These are phyloP conservation scores for Neuroterus valhalla DNA, from an alignment of 1,140 invertebrate genomes.

Conservation along the genomic window DNA sequence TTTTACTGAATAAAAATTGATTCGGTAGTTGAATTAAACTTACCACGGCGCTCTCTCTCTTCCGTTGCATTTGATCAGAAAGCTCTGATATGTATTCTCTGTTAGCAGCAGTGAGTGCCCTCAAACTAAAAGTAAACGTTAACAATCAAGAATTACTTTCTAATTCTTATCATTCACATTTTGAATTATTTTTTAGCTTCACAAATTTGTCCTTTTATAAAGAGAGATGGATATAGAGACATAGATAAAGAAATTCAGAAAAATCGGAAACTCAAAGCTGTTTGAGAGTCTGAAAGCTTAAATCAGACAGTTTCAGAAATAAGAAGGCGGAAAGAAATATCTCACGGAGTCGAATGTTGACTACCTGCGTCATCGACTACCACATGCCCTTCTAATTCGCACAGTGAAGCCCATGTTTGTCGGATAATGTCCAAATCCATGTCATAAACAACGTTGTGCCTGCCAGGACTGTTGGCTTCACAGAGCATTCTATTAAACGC, in stretches of 20 bases:
- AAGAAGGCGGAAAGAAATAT: not conserved
- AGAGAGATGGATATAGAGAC: no score
- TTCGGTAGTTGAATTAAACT: conserved; percentile 38
- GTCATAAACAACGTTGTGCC: conserved; percentile 61
- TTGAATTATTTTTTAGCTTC: not conserved
- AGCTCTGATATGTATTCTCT: conserved; percentile 64
- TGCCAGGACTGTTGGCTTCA: conserved; percentile 43
- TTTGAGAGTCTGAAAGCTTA: no score
- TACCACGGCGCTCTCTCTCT: conserved; percentile 60
- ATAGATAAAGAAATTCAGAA: no score
- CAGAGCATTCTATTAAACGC: conserved; percentile 66
- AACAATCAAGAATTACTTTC: conserved; percentile 40
- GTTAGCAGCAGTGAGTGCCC: conserved; percentile 53
- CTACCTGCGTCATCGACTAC: no score
- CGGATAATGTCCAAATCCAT: conserved; percentile 45
- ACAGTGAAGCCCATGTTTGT: conserved; percentile 35
- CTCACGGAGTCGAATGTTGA: no score
- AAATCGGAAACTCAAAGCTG: no score
- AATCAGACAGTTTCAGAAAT: no score
- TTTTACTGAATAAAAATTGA: not conserved
- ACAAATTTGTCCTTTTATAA: no score
- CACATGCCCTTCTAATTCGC: no score
- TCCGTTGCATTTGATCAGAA: conserved; percentile 63
- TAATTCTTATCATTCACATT: no score
- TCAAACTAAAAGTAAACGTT: conserved; percentile 50